Evolutionary conservation across 2,797 vertebrate species (phyloP), one percentile per base, ranked within the genome.

Genomic region (Pelochelys cantorii): DNA sequence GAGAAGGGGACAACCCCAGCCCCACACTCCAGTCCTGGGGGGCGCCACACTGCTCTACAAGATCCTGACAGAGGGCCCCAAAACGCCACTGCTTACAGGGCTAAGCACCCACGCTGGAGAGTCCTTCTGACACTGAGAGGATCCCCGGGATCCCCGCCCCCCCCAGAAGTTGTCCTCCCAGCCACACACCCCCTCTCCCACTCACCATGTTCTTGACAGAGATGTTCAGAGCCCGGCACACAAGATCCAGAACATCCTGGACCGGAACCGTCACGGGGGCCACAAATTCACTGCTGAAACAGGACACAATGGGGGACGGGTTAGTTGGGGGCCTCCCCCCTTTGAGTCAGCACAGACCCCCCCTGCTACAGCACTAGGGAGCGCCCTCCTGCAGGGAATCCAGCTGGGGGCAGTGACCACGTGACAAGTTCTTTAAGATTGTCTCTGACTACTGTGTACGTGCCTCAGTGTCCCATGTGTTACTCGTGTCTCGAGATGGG

Each of bases 121-220:
- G 42, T 48, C 42, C 42, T 48, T 48, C 42, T 8, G 8, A 48
- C 42, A 48, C 42, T 48, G 42, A 48, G 42, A 48, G 42, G 42
- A 48, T 48, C 42, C 7, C 42, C 42, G 42, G 42, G 42, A 48
- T 48, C 42, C 42, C 42, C 42, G 31, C 55, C 29, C 29, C 29
- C 29, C 37, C 25, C 37, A 65, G 53, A 37, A 62, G 23, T 20
- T 5, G n/a, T 15, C 75, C 17, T 29, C 27, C 11, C 0, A 17
- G 29, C 53, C 7, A 23, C 52, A 42, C 25, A 4, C n/a, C 22
- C 17, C 65, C 74, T 1, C 3, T 4, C 17, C 29, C 15, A n/a
- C 97, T 99, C 95, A 99, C 99, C 14, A 99, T 97, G 94, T 97
- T 99, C 95, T 98, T 99, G 85, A 97, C 89, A 92, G 97, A 98